Conservation (phyloP, 2,113 vertebrate species). For the Sprattus sprattus region DNA sequence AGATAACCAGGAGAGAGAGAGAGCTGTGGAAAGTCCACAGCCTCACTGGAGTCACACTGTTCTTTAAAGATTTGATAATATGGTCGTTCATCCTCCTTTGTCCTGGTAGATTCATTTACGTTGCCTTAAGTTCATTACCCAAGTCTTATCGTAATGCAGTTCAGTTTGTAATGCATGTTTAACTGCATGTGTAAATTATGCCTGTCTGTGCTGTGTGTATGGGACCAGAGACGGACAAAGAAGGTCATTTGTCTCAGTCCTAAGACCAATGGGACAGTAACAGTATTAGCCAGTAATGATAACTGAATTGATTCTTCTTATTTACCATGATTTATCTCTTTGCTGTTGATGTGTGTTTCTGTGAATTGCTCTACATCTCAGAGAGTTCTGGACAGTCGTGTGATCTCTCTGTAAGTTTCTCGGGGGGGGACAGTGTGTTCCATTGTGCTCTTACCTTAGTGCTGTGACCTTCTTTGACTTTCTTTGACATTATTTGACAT, state of each 20-base stretch:
- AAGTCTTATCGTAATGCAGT: background rate
- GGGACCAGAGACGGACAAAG: background rate
- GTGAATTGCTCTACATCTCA: background rate
- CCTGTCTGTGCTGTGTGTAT: background rate
- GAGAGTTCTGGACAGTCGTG: background rate
- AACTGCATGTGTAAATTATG: constrained; percentile 21
- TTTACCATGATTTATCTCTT: background rate
- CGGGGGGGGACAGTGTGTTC: background rate
- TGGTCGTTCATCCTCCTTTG: constrained; percentile 1
- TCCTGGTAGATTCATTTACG: constrained; percentile 26
- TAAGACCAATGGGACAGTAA: background rate
- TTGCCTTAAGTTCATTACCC: constrained; percentile 19
- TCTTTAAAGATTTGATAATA: background rate
- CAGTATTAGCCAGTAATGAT: background rate
- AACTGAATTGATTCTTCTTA: background rate
- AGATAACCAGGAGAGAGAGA: background rate
- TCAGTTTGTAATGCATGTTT: constrained; percentile 21
- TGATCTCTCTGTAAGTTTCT: background rate
- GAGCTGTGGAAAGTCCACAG: background rate
- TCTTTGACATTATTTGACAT: too few species aligned
- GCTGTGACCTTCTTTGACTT: background rate
- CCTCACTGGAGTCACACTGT: background rate
- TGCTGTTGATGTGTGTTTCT: background rate
- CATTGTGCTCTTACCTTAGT: background rate
- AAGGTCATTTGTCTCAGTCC: background rate